phyloP scores from a whole-genome alignment of 2,797 vertebrate genomes.

The Megalops cyprinoides region DNA sequence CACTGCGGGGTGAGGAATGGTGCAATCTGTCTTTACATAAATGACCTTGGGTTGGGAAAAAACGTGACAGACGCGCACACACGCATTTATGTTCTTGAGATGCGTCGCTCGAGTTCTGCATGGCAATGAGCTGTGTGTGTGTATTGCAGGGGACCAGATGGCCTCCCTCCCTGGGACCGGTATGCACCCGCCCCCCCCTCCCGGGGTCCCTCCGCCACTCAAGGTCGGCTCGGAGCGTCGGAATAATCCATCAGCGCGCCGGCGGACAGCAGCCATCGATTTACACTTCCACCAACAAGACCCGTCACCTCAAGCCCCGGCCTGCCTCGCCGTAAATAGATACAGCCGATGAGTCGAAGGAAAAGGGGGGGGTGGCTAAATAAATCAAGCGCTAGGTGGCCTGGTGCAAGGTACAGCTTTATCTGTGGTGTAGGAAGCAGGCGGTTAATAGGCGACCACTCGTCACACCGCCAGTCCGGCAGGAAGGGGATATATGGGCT shows the following conservation, averaged over 20 bases:
- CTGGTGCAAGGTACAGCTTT: neutral
- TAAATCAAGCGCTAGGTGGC: neutral
- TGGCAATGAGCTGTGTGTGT: neutral
- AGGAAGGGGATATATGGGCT: conserved; percentile 12
- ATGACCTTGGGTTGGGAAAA: too few relatives aligned
- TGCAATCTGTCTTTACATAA: too few relatives aligned
- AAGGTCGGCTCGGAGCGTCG: neutral
- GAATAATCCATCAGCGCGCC: neutral
- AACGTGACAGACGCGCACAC: neutral
- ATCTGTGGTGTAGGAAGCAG: neutral
- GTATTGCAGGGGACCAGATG: neutral
- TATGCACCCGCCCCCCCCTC: neutral
- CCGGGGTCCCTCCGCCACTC: neutral
- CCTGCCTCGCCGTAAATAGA: neutral
- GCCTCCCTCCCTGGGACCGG: neutral
- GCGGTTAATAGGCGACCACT: neutral
- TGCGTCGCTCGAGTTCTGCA: neutral
- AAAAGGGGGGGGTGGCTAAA: too few relatives aligned
- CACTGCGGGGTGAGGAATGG: too few relatives aligned
- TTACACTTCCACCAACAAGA: conserved; percentile 14
- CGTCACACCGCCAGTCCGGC: neutral
- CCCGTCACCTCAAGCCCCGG: neutral
- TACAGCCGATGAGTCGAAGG: neutral
- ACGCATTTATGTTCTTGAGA: neutral
- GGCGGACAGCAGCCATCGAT: neutral